Conservation (phyloP, 2,888 invertebrate species). For the Plebejus argus region DNA sequence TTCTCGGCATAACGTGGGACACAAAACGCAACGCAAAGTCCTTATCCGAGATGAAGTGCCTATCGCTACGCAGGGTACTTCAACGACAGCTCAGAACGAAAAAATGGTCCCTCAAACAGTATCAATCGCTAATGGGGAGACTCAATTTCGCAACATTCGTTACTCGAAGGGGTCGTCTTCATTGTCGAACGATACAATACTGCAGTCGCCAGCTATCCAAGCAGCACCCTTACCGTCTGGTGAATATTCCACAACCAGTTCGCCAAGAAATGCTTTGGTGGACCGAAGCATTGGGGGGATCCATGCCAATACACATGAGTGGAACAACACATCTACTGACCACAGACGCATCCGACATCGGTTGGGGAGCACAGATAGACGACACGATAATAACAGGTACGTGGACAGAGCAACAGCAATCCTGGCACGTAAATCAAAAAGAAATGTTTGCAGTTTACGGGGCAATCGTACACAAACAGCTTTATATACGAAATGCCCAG, state of each 20-base stretch:
- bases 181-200: conserved; percentile 40
- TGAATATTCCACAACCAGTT: conserved; percentile 31
- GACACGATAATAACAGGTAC: conserved; percentile 13
- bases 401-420: conserved; percentile 20
- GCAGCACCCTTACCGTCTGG: conserved; percentile 20
- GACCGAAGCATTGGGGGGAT: conserved; percentile 30
- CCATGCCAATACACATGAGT: conserved; percentile 36
- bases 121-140: conserved; percentile 40
- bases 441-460: conserved; percentile 32
- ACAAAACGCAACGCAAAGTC: conserved; percentile 40
- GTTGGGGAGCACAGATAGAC: conserved; percentile 31
- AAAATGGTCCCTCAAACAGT: conserved; percentile 41
- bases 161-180: conserved; percentile 37
- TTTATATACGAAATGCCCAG: no score
- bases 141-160: conserved; percentile 43
- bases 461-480: not conserved
- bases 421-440: conserved; percentile 27
- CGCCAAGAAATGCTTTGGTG: conserved; percentile 39
- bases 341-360: conserved; percentile 42
- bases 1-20: conserved; percentile 42
- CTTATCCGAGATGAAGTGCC: conserved; percentile 39
- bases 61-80: conserved; percentile 39
- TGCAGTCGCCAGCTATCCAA: conserved; percentile 37
- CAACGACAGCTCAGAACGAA: conserved; percentile 35
- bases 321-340: conserved; percentile 37